Conservation (phyloP, 2,888 invertebrate genomes). For the Erpobdella octoculata region DNA sequence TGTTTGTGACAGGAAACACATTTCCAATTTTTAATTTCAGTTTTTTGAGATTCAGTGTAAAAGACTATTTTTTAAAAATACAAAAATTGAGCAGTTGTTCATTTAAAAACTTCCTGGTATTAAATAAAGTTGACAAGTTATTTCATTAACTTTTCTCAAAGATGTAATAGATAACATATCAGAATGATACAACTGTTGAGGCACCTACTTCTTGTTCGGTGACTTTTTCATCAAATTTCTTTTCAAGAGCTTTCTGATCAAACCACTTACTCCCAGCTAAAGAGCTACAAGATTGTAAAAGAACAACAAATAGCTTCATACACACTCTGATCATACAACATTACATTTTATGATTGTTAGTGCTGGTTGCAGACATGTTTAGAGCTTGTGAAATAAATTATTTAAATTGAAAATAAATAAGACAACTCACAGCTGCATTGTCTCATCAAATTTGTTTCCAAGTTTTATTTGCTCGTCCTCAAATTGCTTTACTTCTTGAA, state of each 20-base stretch:
- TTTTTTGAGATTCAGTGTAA: too few relatives aligned
- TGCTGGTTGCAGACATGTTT: not conserved
- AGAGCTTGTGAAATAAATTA: not conserved
- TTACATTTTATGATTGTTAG: not conserved
- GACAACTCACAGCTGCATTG: conserved; percentile 24
- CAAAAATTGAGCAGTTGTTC: too few relatives aligned
- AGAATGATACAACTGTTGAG: not conserved
- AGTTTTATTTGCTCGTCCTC: conserved; percentile 28
- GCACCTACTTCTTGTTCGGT: conserved; percentile 37
- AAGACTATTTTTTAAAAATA: too few relatives aligned
- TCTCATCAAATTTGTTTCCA: conserved; percentile 22
- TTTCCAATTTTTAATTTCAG: too few relatives aligned
- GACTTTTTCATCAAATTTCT: conserved; percentile 37
- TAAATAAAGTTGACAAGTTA: too few relatives aligned
- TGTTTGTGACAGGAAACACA: too few relatives aligned
- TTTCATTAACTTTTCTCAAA: too few relatives aligned
- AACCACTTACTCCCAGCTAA: conserved; percentile 37
- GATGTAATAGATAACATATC: too few relatives aligned
- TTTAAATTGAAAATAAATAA: too few relatives aligned
- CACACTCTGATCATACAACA: not conserved
- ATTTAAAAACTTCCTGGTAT: too few relatives aligned
- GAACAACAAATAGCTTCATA: not conserved
- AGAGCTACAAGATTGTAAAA: conserved; percentile 19
- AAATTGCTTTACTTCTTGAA: conserved; percentile 32
- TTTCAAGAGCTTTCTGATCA: conserved; percentile 25